These are phyloP conservation scores for Seriola rivoliana DNA, from an alignment of 2,113 vertebrate genomes.

Conservation along the genomic window DNA sequence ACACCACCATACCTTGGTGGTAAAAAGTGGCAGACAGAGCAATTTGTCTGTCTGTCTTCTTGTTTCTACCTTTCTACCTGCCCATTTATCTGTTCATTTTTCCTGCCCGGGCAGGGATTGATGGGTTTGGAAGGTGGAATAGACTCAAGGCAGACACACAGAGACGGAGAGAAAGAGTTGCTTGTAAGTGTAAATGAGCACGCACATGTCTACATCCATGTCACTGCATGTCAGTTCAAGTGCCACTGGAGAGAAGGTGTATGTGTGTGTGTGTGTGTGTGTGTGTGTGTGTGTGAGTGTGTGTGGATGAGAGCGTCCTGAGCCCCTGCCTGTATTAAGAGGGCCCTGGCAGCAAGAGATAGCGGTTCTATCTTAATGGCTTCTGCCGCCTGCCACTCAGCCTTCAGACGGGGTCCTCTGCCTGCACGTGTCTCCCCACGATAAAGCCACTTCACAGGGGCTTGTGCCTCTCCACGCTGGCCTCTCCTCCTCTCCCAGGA, in stretches of 20 bases:
- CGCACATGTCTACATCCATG: constrained; percentile 57
- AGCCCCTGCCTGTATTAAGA: constrained; percentile 71
- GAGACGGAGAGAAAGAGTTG: constrained; percentile 26
- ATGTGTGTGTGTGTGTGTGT: constrained; percentile 22
- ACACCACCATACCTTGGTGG: constrained; percentile 6
- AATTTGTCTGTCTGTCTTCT: constrained; percentile 43
- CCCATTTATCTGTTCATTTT: constrained; percentile 39
- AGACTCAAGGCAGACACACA: constrained; percentile 32
- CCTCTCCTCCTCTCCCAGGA: constrained; percentile 59
- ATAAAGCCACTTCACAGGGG: constrained; percentile 85
- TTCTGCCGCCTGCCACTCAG: constrained; percentile 83
- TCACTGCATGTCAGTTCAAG: constrained; percentile 53
- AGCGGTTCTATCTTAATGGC: constrained; percentile 84
- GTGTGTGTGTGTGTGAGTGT: constrained; percentile 21
- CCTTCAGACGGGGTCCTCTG: constrained; percentile 77
- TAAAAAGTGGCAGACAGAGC: constrained; percentile 32
- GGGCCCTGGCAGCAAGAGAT: constrained; percentile 80
- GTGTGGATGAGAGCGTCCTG: constrained; percentile 51
- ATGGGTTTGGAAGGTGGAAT: constrained; percentile 43
- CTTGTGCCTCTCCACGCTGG: constrained; percentile 65
- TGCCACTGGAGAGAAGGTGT: constrained; percentile 49
- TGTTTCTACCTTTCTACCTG: constrained; percentile 44
- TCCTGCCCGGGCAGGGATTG: constrained; percentile 18
- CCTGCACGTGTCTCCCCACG: constrained; percentile 66
- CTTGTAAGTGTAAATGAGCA: constrained; percentile 62